phyloP scores from a whole-genome alignment of 2,888 invertebrate genomes.

The Eupithecia tripunctaria region DNA sequence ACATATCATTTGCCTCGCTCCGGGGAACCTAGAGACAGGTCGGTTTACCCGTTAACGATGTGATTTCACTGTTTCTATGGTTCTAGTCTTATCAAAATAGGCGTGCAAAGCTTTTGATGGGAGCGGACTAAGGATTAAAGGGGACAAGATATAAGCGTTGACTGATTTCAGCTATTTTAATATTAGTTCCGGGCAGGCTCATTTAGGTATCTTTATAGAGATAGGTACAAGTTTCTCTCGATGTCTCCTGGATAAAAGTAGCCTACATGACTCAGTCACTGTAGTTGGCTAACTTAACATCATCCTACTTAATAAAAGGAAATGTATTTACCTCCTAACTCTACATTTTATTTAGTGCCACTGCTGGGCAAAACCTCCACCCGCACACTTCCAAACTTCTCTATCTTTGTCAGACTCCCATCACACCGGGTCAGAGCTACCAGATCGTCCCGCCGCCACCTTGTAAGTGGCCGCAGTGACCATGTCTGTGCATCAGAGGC shows the following conservation, averaged over 20 bases:
- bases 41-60: slow-evolving; percentile 6
- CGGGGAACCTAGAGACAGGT: not conserved
- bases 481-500: no score
- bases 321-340: no score
- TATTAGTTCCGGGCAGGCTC: not conserved
- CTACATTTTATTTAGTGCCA: no score
- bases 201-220: not conserved
- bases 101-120: not conserved
- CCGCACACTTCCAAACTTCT: no score
- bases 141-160: not conserved
- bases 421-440: no score
- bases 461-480: no score
- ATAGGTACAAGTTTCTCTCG: not conserved
- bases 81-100: not conserved
- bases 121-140: slow-evolving; percentile 6
- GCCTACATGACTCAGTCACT: no score
- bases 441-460: no score
- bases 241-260: not conserved
- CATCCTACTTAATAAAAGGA: no score
- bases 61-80: slow-evolving; percentile 3
- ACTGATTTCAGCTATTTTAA: not conserved
- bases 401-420: no score
- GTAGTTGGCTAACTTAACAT: no score
- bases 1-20: slow-evolving; percentile 14
- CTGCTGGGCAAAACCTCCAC: no score